phyloP scores from a whole-genome alignment of 2,888 invertebrate species.

The Lepidochrysops patricia region DNA sequence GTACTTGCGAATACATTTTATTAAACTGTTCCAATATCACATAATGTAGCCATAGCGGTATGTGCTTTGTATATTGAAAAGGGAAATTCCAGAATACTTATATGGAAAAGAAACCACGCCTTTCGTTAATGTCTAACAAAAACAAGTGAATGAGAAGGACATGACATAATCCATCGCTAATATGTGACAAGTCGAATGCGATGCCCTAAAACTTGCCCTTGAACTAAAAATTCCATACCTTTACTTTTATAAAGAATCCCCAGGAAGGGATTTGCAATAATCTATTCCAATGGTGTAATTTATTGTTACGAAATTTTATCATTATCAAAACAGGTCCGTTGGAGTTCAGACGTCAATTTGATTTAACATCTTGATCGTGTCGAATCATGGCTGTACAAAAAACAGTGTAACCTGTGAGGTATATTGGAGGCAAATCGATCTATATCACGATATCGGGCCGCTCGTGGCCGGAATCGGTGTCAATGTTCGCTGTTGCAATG shows the following conservation, averaged over 20 bases:
- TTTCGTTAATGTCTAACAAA: no score
- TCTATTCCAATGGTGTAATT: neutral
- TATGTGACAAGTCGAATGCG: no score
- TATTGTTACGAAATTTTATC: neutral
- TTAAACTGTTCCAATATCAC: neutral
- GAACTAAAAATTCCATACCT: no score
- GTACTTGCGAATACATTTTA: neutral
- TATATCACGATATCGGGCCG: constrained; percentile 34
- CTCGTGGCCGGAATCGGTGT: constrained; percentile 65
- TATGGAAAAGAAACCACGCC: no score
- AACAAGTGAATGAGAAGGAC: no score
- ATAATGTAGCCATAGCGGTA: neutral
- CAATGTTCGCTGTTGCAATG: constrained; percentile 72
- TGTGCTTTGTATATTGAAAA: neutral
- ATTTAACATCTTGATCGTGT: neutral
- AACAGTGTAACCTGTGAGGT: neutral
- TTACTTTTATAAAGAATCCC: no score
- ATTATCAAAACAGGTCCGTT: neutral
- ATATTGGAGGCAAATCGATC: constrained; percentile 1
- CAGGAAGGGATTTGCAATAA: no score
- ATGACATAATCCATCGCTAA: no score
- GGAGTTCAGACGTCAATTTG: neutral
- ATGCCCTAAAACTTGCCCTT: neutral
- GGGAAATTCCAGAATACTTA: neutral
- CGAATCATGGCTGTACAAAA: neutral